Base-by-base conservation (phyloP, 2,888 invertebrate species). In the Dynastes maya region DNA sequence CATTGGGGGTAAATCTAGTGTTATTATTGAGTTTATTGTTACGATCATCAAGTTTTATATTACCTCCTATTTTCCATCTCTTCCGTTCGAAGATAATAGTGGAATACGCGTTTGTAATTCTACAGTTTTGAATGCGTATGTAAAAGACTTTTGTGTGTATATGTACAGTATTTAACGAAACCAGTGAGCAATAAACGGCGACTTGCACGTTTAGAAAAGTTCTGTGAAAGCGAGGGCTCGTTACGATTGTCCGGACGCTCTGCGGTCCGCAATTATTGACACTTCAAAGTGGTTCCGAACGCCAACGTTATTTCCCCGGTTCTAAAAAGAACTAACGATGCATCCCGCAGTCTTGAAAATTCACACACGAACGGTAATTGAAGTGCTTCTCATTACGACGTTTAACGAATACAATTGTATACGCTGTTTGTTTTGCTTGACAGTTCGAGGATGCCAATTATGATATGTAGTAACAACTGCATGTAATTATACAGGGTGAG, bases 261-360 rank as follows among this genome's bases (percentile, higher is more conserved):
- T 72, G 77, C 61, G 77, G 77, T 71, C 45, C 27, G 58, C 77
- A 77, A 77, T 77, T 77, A 77, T 71, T 61, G 70, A 71, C 77
- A 77, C 77, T 77, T 77, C 77, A 77, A 77, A 77, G 77, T 77
- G 71, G 45, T 77, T 64, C 51, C 61, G 71, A 77, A 72, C 71
- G 45, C 61, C 72, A 45, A 72, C 45, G 61, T 72, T 72, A 72
- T 72, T 72, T 72, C 29, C 71, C 61, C 40, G 11, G 58, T 61
- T 72, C 58, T 72, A 72, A 72, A 72, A 72, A 72, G 72, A 72
- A 61, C 72, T 76, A 76, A 76, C 76, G 76, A 76, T 76, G 76
- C 76, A 67, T 76, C 76, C 76, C 64, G 76, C 76, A 76, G 76
- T 76, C 72, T 76, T 68, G 76, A 58, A 76, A 76, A 76, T 76